Percentiles rank a stretch among this genome's conserved stretches.
phyloP scores from a whole-genome alignment of 2,888 invertebrate species.

The Netelia inedita region DNA sequence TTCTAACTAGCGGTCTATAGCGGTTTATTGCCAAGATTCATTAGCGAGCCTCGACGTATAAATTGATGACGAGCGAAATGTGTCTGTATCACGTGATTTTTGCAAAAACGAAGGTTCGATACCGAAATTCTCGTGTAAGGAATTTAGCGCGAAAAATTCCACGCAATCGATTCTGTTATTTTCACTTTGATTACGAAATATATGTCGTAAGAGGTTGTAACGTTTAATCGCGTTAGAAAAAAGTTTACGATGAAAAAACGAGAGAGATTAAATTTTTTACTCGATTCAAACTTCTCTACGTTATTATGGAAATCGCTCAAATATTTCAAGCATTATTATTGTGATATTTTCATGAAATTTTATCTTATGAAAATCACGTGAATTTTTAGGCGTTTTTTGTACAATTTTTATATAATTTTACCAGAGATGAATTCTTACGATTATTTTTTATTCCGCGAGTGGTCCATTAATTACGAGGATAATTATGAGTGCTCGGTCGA shows the following conservation, averaged over 20 bases:
- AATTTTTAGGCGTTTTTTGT: not conserved
- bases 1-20: not conserved
- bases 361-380: not conserved
- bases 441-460: not conserved
- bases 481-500: not conserved
- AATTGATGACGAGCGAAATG: not conserved
- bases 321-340: too few relatives aligned
- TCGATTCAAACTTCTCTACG: too few relatives aligned
- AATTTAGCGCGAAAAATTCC: not conserved
- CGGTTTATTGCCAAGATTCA: constrained; percentile 2
- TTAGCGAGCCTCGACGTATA: not conserved
- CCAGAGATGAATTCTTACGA: not conserved
- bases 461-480: not conserved
- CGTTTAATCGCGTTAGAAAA: not conserved
- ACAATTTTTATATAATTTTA: not conserved
- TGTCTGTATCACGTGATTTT: not conserved
- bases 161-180: constrained; percentile 18
- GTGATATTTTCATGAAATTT: too few relatives aligned
- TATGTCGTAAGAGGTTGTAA: not conserved
- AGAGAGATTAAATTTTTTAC: not conserved
- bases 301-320: too few relatives aligned
- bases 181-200: constrained; percentile 5
- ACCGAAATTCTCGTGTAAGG: not conserved
- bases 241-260: not conserved
- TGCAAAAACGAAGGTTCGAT: not conserved